phyloP scores from a whole-genome alignment of 1,140 invertebrate species.

The Fopius arisanus region DNA sequence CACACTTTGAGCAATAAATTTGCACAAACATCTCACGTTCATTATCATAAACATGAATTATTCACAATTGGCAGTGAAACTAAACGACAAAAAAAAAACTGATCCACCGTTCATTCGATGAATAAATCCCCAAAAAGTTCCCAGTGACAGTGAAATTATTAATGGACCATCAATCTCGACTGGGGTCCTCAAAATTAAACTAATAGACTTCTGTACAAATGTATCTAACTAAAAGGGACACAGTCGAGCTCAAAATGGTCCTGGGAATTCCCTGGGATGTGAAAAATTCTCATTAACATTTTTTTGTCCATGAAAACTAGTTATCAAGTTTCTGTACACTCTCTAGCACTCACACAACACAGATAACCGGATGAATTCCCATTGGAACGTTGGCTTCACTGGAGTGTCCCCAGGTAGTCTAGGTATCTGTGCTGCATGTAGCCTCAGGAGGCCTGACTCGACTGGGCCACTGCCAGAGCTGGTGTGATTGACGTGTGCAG shows the following conservation, averaged over 20 bases:
- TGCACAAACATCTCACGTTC: neutral
- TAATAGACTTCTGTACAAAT: slow-evolving; percentile 42
- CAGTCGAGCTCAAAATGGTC: neutral
- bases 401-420: slow-evolving; percentile 55
- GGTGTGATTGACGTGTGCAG: slow-evolving; percentile 69
- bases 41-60: neutral
- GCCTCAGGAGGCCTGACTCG: slow-evolving; percentile 59
- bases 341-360: neutral
- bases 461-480: slow-evolving; percentile 35
- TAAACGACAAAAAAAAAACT: neutral
- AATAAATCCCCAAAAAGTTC: neutral
- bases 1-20: neutral
- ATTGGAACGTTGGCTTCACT: slow-evolving; percentile 37
- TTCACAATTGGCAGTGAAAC: neutral
- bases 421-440: slow-evolving; percentile 61
- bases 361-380: neutral
- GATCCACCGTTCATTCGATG: neutral
- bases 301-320: slow-evolving; percentile 1
- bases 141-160: neutral
- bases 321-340: neutral
- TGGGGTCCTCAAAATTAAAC: slow-evolving; percentile 21
- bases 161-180: neutral
- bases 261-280: neutral
- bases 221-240: slow-evolving; percentile 38
- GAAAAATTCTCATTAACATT: neutral